Evolutionary conservation across 2,888 invertebrate genomes (phyloP).

Genomic region (Lomographa bimaculata): DNA sequence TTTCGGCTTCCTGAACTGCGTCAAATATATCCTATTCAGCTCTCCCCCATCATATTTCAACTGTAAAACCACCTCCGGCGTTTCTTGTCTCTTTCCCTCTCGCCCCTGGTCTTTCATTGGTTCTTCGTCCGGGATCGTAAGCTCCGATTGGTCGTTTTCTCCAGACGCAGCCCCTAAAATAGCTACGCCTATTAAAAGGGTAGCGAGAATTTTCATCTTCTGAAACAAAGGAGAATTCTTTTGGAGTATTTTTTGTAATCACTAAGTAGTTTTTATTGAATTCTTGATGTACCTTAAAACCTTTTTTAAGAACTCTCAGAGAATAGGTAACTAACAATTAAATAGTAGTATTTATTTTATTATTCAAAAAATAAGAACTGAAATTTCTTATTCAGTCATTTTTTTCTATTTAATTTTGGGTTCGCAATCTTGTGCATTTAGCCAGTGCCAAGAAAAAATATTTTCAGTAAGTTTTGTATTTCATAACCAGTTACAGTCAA

Average conservation of each 20-base stretch:
- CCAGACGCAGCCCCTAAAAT: constrained; percentile 41
- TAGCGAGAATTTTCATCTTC: constrained; percentile 47
- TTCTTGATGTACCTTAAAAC: too few relatives aligned
- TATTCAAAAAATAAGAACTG: too few relatives aligned
- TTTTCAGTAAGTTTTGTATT: too few relatives aligned
- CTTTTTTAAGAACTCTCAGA: too few relatives aligned
- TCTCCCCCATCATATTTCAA: constrained; percentile 73
- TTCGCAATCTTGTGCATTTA: too few relatives aligned
- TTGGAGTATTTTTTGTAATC: constrained; percentile 4
- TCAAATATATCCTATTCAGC: constrained; percentile 76
- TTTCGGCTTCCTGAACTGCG: constrained; percentile 67
- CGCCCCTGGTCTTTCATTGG: constrained; percentile 47
- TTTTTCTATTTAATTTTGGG: too few relatives aligned
- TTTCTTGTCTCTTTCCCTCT: constrained; percentile 52
- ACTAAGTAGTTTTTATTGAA: too few relatives aligned
- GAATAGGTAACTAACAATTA: too few relatives aligned
- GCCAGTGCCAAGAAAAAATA: too few relatives aligned
- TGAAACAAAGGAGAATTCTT: constrained; percentile 27
- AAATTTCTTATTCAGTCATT: too few relatives aligned
- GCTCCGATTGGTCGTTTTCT: constrained; percentile 52
- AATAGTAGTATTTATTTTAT: too few relatives aligned
- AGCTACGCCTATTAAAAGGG: constrained; percentile 62
- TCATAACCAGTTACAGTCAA: too few relatives aligned
- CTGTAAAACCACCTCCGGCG: constrained; percentile 72
- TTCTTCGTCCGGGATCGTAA: constrained; percentile 34